These are phyloP conservation scores for Carduelis carduelis DNA, from an alignment of 2,797 vertebrate genomes.

Conservation along the genomic window DNA sequence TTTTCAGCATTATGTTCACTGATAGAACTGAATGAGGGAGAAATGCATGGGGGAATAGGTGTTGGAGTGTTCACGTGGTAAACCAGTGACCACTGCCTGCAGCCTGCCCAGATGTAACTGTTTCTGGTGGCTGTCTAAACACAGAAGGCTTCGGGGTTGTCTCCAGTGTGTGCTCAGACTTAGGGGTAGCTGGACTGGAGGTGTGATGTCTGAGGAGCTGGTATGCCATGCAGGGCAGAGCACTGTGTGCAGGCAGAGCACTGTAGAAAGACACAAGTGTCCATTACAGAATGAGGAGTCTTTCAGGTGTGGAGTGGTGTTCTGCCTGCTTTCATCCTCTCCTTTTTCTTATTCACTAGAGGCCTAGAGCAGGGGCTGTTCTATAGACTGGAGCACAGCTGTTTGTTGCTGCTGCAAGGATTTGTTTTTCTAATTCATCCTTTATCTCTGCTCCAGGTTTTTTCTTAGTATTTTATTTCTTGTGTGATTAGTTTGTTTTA, in stretches of 20 bases:
- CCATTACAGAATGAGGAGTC: neutral
- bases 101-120: neutral
- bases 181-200: neutral
- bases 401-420: neutral
- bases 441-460: neutral
- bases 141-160: neutral
- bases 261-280: neutral
- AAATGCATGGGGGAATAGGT: neutral
- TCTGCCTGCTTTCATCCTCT: neutral
- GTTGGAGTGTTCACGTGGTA: neutral
- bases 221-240: neutral
- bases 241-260: neutral
- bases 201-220: neutral
- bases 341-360: neutral
- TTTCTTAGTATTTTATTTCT: neutral
- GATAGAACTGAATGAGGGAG: neutral
- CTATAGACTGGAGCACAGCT: neutral
- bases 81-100: neutral
- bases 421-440: neutral
- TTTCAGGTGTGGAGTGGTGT: neutral
- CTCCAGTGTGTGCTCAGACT: neutral
- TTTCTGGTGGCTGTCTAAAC: neutral
- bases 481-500: neutral
- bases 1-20: neutral
- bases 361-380: neutral